Base-by-base conservation (phyloP, 2,113 vertebrate genomes). In the Dipodomys ordii region DNA sequence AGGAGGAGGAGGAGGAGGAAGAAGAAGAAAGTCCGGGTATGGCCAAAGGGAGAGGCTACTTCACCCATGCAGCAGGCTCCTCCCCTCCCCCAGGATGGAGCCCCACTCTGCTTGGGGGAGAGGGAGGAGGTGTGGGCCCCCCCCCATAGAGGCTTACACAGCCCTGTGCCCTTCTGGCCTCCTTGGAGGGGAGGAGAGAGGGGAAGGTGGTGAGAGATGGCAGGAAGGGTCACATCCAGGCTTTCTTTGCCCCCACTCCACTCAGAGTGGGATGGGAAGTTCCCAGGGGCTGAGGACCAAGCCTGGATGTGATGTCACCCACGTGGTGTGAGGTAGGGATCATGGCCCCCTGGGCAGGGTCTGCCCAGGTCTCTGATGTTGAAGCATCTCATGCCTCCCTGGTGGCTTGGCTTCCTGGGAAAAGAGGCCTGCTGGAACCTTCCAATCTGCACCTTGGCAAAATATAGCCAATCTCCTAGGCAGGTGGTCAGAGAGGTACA, bases 341-440 rank as follows among this genome's bases (percentile, higher is more conserved):
- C 39, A 39, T 39, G 39, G 39, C 39, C 39, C 39, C 39, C 39
- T 39, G 39, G 39, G 39, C 39, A 39, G 39, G 16, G 16, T 64
- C 46, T 83, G 80, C n/a, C 96, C 2, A 78, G 96, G 97, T 97
- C 96, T 96, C 30, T 95, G 96, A 96, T 96, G 96, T 96, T 96
- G 97, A 97, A 96, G 60, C 39, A 9, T 30, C 78, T 87, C 49
- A 1, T 2, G 69, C 15, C 13, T 19, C 35, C 39, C 44, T 0
- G 1, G 65, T 3, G 0, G 16, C 11, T 86, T 65, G 39, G 20
- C 74, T 83, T 92, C 35, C 67, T 15, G 9, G 74, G 39, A 5
- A 39, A 39, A 6, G 39, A 9, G 0, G 32, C 90, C 67, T 77
- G 28, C 71, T 25, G 39, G 20, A 11, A 11, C 11, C n/a, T 68